phyloP scores from a whole-genome alignment of 2,797 vertebrate species.

The Tragopan temminckii region DNA sequence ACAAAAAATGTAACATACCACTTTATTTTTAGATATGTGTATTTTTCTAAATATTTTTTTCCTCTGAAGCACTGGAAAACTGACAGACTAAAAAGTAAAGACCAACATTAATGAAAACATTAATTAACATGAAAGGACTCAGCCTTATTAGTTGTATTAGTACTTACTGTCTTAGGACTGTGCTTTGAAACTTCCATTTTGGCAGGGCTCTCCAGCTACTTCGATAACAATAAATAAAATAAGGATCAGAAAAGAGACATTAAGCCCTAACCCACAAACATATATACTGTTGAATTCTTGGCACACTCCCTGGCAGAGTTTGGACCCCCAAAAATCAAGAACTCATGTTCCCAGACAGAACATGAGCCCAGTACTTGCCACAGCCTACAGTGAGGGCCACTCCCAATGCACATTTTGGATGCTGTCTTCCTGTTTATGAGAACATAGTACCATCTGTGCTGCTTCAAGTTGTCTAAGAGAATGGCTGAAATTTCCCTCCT shows the following conservation, averaged over 20 bases:
- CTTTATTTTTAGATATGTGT: neutral
- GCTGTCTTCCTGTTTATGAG: neutral
- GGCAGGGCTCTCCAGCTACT: neutral
- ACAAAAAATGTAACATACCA: neutral
- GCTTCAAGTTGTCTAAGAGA: neutral
- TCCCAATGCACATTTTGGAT: neutral
- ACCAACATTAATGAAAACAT: neutral
- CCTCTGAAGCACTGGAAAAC: neutral
- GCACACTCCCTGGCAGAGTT: neutral
- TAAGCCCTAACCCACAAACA: neutral
- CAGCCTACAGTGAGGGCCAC: accelerated
- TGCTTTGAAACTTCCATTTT: neutral
- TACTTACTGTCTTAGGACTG: neutral
- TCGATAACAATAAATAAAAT: neutral
- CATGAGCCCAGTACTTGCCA: neutral
- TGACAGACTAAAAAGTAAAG: neutral
- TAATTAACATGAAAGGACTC: neutral
- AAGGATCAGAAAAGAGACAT: neutral
- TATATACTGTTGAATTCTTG: neutral
- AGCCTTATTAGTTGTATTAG: neutral
- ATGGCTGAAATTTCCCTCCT: neutral
- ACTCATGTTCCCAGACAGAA: neutral
- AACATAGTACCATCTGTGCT: neutral
- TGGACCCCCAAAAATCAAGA: neutral
- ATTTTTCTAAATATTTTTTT: neutral